A percentile compares a stretch with the other conserved stretches of the same genome.
phyloP scores from a whole-genome alignment of 2,113 vertebrate genomes.

The Apeltes quadracus region DNA sequence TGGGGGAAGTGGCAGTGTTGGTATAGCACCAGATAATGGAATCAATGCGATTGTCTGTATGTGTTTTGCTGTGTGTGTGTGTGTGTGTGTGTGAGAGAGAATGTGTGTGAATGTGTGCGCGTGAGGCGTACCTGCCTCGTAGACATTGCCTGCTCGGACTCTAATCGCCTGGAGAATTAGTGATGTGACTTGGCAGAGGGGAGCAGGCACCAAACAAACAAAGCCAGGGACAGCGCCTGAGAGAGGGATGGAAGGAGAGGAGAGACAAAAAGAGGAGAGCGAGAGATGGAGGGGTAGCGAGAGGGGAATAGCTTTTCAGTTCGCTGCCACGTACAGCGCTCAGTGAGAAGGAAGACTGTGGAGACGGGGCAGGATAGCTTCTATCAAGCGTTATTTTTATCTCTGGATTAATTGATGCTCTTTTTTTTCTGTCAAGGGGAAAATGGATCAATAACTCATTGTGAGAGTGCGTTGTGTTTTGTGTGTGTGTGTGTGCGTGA shows the following conservation, averaged over 20 bases:
- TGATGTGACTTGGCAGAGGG: conserved; percentile 76
- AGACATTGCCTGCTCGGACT: conserved; percentile 65
- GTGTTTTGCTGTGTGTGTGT: conserved; percentile 25
- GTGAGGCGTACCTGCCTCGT: conserved; percentile 69
- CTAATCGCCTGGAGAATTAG: conserved; percentile 77
- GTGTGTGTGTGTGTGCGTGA: conserved; percentile 7
- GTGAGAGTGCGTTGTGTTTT: conserved; percentile 41
- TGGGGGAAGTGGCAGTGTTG: conserved; percentile 63
- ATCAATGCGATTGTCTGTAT: conserved; percentile 69
- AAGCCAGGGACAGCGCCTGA: conserved; percentile 73
- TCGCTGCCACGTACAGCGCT: conserved; percentile 45
- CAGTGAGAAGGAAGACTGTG: conserved; percentile 58
- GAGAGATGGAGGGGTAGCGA: conserved; percentile 66
- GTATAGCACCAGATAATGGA: conserved; percentile 74
- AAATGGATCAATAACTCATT: conserved; percentile 69
- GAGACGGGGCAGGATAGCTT: conserved; percentile 64
- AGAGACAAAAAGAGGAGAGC: conserved; percentile 66
- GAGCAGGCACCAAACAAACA: conserved; percentile 64
- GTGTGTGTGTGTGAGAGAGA: conserved; percentile 31
- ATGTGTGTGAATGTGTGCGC: conserved; percentile 24
- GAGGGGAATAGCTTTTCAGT: conserved; percentile 64
- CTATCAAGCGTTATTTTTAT: conserved; percentile 52
- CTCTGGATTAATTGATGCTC: conserved; percentile 67
- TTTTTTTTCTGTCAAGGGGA: conserved; percentile 46
- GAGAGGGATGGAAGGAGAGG: conserved; percentile 68